phyloP scores from a whole-genome alignment of 2,888 invertebrate genomes.

The Pristionchus maxplancki region DNA sequence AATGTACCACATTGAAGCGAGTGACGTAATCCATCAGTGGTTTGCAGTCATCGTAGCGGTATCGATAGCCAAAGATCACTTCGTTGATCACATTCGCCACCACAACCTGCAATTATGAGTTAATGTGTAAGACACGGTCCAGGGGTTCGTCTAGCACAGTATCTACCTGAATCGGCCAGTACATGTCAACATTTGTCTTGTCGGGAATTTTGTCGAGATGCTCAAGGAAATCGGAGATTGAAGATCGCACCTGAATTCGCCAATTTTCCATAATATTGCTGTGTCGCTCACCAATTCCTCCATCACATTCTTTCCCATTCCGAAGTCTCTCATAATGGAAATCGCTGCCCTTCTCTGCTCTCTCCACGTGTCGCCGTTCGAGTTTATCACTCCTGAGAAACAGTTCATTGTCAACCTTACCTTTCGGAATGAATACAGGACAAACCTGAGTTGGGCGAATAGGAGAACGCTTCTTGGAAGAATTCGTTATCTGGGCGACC shows the following conservation, averaged over 20 bases:
- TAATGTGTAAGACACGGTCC: too few species aligned
- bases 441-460: not conserved
- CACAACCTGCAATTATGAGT: too few species aligned
- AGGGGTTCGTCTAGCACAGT: too few species aligned
- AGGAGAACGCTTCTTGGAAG: not conserved
- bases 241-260: not conserved
- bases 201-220: not conserved
- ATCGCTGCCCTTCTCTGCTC: conserved; percentile 8
- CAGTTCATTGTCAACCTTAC: too few species aligned
- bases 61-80: conserved; percentile 6
- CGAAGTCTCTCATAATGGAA: conserved; percentile 27
- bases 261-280: not conserved
- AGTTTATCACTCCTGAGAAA: not conserved
- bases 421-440: too few species aligned
- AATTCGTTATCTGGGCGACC: not conserved
- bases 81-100: conserved; percentile 8
- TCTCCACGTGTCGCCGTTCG: not conserved
- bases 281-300: not conserved
- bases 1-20: not conserved
- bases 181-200: not conserved
- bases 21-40: not conserved
- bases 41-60: not conserved
- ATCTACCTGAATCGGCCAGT: conserved; percentile 24
- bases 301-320: conserved; percentile 30
- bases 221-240: not conserved